Base-by-base conservation (phyloP, 2,888 invertebrate genomes). In the Strigamia transsilvanica region DNA sequence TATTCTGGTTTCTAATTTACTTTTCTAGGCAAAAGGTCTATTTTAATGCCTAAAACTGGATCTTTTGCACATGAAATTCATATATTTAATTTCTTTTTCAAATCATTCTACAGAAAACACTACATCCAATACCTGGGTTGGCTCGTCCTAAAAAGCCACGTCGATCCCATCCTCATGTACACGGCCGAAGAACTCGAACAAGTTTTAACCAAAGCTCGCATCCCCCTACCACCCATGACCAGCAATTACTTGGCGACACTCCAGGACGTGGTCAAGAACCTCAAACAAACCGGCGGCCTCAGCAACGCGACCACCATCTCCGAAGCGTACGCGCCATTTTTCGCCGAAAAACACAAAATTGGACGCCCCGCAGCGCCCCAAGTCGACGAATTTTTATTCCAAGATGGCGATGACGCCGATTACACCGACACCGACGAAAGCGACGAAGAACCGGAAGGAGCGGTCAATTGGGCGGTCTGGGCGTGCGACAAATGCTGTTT, bases 121-220 rank as follows among this genome's bases (percentile, higher is more conserved):
- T 79, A 79, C 34, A 34, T 18, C 2, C 79, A 79, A 21, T 79
- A 79, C 12, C n/a, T 79, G 18, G 79, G 79, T 4, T 41, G 79
- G 79, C 38, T 79, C 9, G 38, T 79, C 12, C 23, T 79, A 9
- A 79, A 34, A 79, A n/a, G 38, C 23, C 34, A 79, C 21, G 21
- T 79, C 15, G 79, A 79, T 13, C 79, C 79, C 18, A 38, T 79
- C 4, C 12, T 34, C 4, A 1, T 32, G n/a, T 79, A 79, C 23
- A 21, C 79, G 3, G 9, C 38, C 9, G 79, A 38, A 21, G 79
- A 79, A 38, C 42, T 79, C 9, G 79, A 79, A 38, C 38, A 79
- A 15, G 18, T 79, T 18, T 34, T 38, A 10, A 9, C 7, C 10
- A 79, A 79, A 79, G 41, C 38, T 12, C 10, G n/a, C 0, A 21